A percentile compares a stretch with the other conserved stretches of the same genome.
Evolutionary conservation across 2,113 vertebrate genomes (phyloP).

Genomic region (Cyanocitta stelleri): DNA sequence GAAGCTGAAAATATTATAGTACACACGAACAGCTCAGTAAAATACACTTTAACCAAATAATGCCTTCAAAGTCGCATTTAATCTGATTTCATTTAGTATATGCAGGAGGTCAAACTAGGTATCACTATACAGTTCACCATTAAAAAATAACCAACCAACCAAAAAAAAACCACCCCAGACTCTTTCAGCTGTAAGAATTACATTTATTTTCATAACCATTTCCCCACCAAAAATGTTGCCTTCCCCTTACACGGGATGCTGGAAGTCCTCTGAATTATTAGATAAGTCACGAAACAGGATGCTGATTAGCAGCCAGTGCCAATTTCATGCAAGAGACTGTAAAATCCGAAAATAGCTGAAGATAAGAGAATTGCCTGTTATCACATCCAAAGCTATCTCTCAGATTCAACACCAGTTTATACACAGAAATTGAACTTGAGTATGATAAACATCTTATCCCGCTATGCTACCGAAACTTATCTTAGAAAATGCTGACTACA

Average conservation of each 20-base stretch:
- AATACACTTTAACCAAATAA: neutral
- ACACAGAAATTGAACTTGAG: neutral
- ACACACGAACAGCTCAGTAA: neutral
- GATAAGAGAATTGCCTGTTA: neutral
- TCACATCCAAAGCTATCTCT: neutral
- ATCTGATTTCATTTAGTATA: neutral
- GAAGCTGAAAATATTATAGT: neutral
- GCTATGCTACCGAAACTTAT: neutral
- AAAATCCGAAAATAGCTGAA: neutral
- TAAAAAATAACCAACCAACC: neutral
- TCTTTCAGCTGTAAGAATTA: neutral
- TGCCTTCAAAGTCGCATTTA: neutral
- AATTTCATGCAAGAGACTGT: neutral
- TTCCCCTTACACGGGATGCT: neutral
- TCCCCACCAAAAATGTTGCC: neutral
- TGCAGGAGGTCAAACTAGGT: neutral
- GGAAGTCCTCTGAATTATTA: neutral
- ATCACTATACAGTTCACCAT: neutral
- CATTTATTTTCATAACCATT: neutral
- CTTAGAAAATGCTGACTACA: neutral
- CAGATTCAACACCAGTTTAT: neutral
- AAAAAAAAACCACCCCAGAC: neutral
- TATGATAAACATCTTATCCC: neutral
- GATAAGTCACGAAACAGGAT: neutral
- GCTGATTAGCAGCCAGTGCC: neutral